Evolutionary conservation across 2,113 vertebrate genomes (phyloP).

Genomic region (Nothoprocta pentlandii): DNA sequence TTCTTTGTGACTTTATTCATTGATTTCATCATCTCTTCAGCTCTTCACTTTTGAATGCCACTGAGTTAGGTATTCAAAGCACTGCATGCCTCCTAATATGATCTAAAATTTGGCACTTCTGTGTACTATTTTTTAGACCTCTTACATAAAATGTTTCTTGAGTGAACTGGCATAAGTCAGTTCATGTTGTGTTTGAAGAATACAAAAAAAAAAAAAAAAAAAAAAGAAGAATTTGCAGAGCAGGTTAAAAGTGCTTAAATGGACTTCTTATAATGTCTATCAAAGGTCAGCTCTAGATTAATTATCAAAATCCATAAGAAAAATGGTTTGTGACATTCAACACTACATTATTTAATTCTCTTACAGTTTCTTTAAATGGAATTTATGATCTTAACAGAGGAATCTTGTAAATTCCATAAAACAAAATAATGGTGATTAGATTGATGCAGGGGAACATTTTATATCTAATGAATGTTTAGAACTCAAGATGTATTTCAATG

Average conservation of each 20-base stretch:
- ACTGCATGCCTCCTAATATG: neutral
- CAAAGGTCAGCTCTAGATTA: neutral
- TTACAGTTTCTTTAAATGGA: neutral
- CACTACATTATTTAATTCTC: neutral
- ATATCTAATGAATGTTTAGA: neutral
- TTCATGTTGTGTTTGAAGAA: neutral
- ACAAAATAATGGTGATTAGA: neutral
- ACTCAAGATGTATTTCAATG: neutral
- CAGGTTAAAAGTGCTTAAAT: neutral
- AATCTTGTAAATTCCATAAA: neutral
- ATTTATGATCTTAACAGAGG: neutral
- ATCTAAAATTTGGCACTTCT: neutral
- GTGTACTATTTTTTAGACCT: neutral
- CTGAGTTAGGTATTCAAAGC: slow-evolving; percentile 1
- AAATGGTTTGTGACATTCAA: neutral
- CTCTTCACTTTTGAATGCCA: neutral
- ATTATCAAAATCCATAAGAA: neutral
- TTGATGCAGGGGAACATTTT: neutral
- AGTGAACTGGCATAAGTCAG: neutral
- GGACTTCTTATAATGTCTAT: neutral
- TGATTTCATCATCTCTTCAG: neutral
- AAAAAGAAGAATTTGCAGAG: neutral
- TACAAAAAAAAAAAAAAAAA: neutral
- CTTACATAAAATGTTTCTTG: neutral
- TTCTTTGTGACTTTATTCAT: neutral